Base-by-base conservation (phyloP, 2,113 vertebrate species). In the Pao palembangensis region DNA sequence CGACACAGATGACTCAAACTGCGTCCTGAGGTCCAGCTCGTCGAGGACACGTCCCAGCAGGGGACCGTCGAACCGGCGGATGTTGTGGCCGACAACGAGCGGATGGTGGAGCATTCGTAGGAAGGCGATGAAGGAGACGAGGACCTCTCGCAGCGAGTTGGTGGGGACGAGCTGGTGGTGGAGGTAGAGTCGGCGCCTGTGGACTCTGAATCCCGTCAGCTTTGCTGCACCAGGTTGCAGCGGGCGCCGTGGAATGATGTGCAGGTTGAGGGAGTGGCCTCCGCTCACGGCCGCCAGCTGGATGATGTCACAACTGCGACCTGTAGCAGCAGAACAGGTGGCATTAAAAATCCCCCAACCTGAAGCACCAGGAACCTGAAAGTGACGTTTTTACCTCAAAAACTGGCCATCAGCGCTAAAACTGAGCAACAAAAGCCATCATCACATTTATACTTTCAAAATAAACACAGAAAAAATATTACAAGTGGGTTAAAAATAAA, bases 221-320 rank as follows among this genome's bases (percentile, higher is more conserved):
- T 18, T 79, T 38, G 87, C 61, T 0, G 90, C 90, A 0, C 76
- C 69, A 5, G 41, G 65, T 16, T 88, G 64, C 47, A 92, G 82
- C 3, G 14, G 75, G 48, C 78, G 58, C 7, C 71, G 75, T 3
- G 90, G 91, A 51, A 89, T 28, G 25, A 83, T 51, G 41, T 88
- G 89, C 16, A 86, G 83, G 76, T 90, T 92, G 46, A 92, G 71
- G 0, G 71, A 88, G 72, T 84, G 82, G 16, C 61, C 55, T 4
- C 86, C 87, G 3, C 87, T 84, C 42, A 91, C 86, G 0, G 90
- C 90, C 0, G 91, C 87, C 64, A 92, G 75, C 81, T 92, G 91
- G 62, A 91, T 64, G 1, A 92, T 88, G n/a, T 92, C 84, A 80
- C 87, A 90, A 0, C 52, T 61, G 5, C 34, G 42, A 57, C 65